Evolutionary conservation across 1,140 invertebrate species (phyloP).

Genomic region (Dendroctonus ponderosae): DNA sequence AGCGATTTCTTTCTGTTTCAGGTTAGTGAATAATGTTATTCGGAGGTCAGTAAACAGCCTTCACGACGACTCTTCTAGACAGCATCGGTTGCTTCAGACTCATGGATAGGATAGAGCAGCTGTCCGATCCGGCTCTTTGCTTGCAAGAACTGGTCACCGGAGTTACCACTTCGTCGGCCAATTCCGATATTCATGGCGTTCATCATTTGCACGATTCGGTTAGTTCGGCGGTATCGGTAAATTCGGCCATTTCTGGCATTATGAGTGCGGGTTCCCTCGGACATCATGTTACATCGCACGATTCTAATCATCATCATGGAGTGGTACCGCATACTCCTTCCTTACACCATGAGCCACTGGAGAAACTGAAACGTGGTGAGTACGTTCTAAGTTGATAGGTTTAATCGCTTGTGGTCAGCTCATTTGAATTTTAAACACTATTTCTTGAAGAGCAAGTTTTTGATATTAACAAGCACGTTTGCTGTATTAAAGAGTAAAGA

Average conservation of each 20-base stretch:
- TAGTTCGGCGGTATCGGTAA: slow-evolving; percentile 63
- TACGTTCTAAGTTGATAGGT: slow-evolving; percentile 41
- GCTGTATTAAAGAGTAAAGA: too few relatives aligned
- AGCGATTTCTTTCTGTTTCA: too few relatives aligned
- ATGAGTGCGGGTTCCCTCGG: slow-evolving; percentile 61
- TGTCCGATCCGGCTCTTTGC: slow-evolving; percentile 65
- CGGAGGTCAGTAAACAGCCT: slow-evolving; percentile 6
- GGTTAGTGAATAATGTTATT: too few relatives aligned
- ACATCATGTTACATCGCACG: slow-evolving; percentile 53
- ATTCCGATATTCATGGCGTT: slow-evolving; percentile 56
- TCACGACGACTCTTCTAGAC: slow-evolving; percentile 19
- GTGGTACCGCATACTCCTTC: slow-evolving; percentile 55
- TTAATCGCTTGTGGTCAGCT: not conserved
- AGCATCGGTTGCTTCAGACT: slow-evolving; percentile 13
- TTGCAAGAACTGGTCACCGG: slow-evolving; percentile 69
- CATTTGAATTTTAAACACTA: too few relatives aligned
- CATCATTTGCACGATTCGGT: slow-evolving; percentile 62
- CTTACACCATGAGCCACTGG: slow-evolving; percentile 71
- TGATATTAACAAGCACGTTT: too few relatives aligned
- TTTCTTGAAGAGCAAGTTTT: too few relatives aligned
- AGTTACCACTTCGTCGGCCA: slow-evolving; percentile 50
- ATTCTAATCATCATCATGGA: slow-evolving; percentile 48
- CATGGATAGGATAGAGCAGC: slow-evolving; percentile 60
- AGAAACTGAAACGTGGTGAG: slow-evolving; percentile 81
- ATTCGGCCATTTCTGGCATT: slow-evolving; percentile 64